Conservation (phyloP, 2,113 vertebrate species). For the Chaenogobius annularis region DNA sequence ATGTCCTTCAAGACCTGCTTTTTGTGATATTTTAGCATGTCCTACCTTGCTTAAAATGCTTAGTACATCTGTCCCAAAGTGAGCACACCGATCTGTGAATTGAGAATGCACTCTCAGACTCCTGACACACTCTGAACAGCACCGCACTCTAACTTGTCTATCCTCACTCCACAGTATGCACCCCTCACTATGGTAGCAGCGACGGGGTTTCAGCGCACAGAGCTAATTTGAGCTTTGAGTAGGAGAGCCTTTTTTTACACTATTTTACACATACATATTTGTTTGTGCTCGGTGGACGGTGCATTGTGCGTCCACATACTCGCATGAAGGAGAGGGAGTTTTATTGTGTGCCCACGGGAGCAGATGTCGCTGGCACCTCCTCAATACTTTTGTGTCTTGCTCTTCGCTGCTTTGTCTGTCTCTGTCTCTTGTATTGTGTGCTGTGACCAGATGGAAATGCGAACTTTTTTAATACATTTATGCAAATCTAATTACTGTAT, state of each 20-base stretch:
- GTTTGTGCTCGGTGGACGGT: slow-evolving; percentile 45
- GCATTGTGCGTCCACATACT: slow-evolving; percentile 59
- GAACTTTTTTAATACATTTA: slow-evolving; percentile 53
- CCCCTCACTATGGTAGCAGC: background rate
- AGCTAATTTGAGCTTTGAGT: slow-evolving; percentile 51
- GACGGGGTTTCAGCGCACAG: background rate
- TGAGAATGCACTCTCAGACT: too few relatives aligned
- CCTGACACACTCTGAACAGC: background rate
- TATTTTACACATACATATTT: slow-evolving; percentile 43
- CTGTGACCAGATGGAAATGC: slow-evolving; percentile 72
- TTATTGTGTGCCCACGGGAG: slow-evolving; percentile 79
- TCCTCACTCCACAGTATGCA: background rate
- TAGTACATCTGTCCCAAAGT: too few relatives aligned
- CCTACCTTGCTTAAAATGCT: too few relatives aligned
- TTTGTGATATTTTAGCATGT: too few relatives aligned
- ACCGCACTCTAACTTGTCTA: background rate
- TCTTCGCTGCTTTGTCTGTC: slow-evolving; percentile 48
- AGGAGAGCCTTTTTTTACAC: slow-evolving; percentile 48
- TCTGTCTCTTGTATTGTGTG: slow-evolving; percentile 28
- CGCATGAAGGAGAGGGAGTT: slow-evolving; percentile 68
- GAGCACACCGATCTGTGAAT: too few relatives aligned
- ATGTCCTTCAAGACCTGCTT: too few relatives aligned
- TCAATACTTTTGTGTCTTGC: slow-evolving; percentile 67
- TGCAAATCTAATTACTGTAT: background rate
- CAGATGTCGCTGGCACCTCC: slow-evolving; percentile 78